Evolutionary conservation across 2,888 invertebrate species (phyloP), one percentile per base, ranked within the genome.

Genomic region (Melanargia galathea): DNA sequence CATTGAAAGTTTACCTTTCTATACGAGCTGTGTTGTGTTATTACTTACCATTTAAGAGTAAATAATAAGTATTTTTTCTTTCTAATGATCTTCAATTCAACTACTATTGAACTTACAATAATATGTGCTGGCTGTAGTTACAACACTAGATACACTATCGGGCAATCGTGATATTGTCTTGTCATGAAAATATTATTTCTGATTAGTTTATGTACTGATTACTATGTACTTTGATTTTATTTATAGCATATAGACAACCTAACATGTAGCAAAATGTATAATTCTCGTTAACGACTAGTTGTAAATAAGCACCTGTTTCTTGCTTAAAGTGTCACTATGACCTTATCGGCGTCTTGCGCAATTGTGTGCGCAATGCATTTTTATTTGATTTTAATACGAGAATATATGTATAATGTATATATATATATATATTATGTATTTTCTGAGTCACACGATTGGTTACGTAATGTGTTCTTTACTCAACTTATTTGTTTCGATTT

Each of bases 281-380:
- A 40, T n/a, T 38, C 38, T 55, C 22, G 16, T 40, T 38, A 55
- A 26, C 40, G 26, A 55, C 24, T 43, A 20, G 52, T 20, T 52
- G 18, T 55, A 55, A 55, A 55, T 40, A 40, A 55, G 16, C 40
- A 35, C 18, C 33, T 4, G 24, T 40, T 52, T 43, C 26, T 55
- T 24, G 40, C 40, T 40, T 55, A 54, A n/a, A 22, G 24, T 43
- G 16, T 24, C 24, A 11, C 24, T 26, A 40, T 24, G 55, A 59
- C 49, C 59, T 59, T 49, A 59, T 38, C 18, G 18, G 51, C 11
- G 48, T 35, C 35, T 51, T 51, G 40, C 13, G 49, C 38, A 51
- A 51, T 60, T 35, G 22, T 22, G 40, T 51, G 40, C 13, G 49
- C 38, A 51, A 51, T 60, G 43, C n/a, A 43, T 55, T 35, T 33